Conservation (phyloP, 2,888 invertebrate species). For the Griposia aprilina region DNA sequence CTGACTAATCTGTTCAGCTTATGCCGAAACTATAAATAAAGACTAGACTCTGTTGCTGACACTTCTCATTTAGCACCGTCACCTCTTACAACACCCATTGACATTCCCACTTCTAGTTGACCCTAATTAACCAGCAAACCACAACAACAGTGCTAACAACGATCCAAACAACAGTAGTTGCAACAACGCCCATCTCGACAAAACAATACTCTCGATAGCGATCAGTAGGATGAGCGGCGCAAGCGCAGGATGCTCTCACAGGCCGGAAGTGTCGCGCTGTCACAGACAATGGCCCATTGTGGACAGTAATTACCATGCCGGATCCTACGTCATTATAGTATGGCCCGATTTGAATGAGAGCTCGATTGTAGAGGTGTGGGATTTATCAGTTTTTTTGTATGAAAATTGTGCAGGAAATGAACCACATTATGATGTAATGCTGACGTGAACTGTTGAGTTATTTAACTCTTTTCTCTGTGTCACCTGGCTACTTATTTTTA, state of each 20-base stretch:
- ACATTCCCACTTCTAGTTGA: not conserved
- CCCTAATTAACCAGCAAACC: constrained; percentile 15
- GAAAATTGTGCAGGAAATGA: constrained; percentile 54
- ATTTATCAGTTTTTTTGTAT: constrained; percentile 38
- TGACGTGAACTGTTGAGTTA: constrained; percentile 4
- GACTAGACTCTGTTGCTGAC: not conserved
- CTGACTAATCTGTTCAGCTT: not conserved
- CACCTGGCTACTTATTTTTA: too few relatives aligned
- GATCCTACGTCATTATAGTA: constrained; percentile 76
- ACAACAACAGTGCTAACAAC: constrained; percentile 19
- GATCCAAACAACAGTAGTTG: constrained; percentile 53
- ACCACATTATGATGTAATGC: constrained; percentile 35
- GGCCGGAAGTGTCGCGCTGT: constrained; percentile 81
- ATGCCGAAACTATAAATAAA: not conserved
- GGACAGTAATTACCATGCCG: constrained; percentile 80
- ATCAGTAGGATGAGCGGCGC: constrained; percentile 70
- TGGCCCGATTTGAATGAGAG: constrained; percentile 69
- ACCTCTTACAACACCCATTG: not conserved
- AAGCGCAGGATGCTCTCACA: constrained; percentile 77
- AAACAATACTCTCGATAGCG: constrained; percentile 66
- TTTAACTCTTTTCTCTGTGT: not conserved
- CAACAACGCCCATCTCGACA: constrained; percentile 60
- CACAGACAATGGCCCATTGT: constrained; percentile 87
- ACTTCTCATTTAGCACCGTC: not conserved
- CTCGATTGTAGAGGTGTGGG: constrained; percentile 53